Evolutionary conservation across 1,140 invertebrate species (phyloP), one percentile per base, ranked within the genome.

Genomic region (Melitaea cinxia): DNA sequence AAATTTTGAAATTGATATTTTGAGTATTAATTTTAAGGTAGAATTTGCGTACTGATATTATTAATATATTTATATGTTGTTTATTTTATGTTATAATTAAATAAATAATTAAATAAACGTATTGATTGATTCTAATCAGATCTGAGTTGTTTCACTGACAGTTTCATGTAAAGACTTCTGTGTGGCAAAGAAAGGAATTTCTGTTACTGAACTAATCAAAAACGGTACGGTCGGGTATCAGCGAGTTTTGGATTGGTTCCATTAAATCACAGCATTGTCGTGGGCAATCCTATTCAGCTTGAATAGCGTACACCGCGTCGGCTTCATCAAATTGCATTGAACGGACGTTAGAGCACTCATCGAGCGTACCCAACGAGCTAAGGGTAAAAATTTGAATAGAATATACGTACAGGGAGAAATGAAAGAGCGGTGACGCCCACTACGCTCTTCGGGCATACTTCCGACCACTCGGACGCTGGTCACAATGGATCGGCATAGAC

Each of bases 311-410:
- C 80, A 83, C 75, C 75, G 77, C 75, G 73, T 77, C 81, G 77
- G 84, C 81, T 86, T 88, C 85, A 85, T 89, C 83, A 88, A 90
- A 90, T 90, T 89, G 86, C 85, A 88, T 76, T 85, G 82, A 90
- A 83, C 82, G 86, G 82, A 80, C 82, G 85, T 80, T 87, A 85
- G 87, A 89, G 81, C 77, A 85, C 84, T 86, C 83, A 82, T 83
- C 74, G 80, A 83, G 76, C 80, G 74, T 80, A 68, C 76, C 76
- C 73, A 66, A 68, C 68, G 73, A 73, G 72, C 72, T 80, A 74
- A 75, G 88, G 86, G 84, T 83, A 91, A 91, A 91, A 91, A 91
- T 91, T 89, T 91, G 85, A 91, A 91, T 91, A 83, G 85, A 83
- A 82, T 83, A 83, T 84, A 80, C 70, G 76, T 78, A 75, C 65